Percentiles rank a stretch among this genome's conserved stretches.
Evolutionary conservation across 2,797 vertebrate species (phyloP).

Genomic region (Eidolon dupreanum): DNA sequence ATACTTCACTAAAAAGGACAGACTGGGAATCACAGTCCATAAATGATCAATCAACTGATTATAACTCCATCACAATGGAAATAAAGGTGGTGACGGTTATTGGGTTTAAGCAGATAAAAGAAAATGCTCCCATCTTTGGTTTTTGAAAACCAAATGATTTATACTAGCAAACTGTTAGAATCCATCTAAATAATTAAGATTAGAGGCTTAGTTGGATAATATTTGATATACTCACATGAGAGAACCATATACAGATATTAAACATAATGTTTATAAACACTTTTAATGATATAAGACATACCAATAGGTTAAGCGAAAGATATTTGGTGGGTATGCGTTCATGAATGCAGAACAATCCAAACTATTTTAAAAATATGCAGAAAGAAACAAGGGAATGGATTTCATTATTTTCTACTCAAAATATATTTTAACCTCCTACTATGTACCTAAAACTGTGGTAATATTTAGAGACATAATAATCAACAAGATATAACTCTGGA

Average conservation of each 20-base stretch:
- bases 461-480: background rate
- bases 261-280: background rate
- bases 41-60: background rate
- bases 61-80: background rate
- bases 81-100: background rate
- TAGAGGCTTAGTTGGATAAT: background rate
- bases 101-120: background rate
- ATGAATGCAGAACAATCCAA: background rate
- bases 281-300: background rate
- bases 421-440: background rate
- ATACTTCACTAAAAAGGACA: fast-evolving
- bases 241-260: background rate
- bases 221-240: background rate
- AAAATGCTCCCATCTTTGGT: background rate
- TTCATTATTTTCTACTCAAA: background rate
- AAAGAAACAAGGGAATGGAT: background rate
- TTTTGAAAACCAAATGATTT: background rate
- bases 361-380: background rate
- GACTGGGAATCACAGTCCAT: background rate
- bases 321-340: background rate
- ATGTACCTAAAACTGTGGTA: background rate
- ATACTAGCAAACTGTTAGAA: background rate
- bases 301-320: background rate
- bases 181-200: background rate
- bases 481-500: background rate